Evolutionary conservation across 2,797 vertebrate genomes (phyloP).

Genomic region (Phataginus tricuspis): DNA sequence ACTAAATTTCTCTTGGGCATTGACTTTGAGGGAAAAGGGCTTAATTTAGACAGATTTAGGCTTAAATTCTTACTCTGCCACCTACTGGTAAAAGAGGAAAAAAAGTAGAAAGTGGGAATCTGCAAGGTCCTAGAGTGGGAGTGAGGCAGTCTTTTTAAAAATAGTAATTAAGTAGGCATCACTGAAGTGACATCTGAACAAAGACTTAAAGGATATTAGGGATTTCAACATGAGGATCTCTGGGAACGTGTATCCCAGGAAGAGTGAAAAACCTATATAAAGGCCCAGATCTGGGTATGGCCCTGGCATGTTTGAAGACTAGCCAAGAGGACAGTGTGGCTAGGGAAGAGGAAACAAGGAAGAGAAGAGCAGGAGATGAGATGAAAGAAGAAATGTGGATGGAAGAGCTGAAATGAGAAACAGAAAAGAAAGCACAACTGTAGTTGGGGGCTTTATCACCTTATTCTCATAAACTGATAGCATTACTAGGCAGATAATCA

Average conservation of each 20-base stretch:
- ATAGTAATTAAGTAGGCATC: neutral
- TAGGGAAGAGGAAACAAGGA: neutral
- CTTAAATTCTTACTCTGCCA: neutral
- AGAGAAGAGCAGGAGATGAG: neutral
- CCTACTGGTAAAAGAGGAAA: neutral
- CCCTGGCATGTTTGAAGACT: neutral
- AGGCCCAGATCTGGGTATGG: neutral
- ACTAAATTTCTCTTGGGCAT: neutral
- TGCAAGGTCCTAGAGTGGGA: neutral
- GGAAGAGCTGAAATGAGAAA: neutral
- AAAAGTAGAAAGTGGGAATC: neutral
- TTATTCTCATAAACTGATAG: neutral
- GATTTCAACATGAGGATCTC: neutral
- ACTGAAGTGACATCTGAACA: neutral
- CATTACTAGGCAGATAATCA: neutral
- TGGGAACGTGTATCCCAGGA: neutral
- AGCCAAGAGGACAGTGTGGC: neutral
- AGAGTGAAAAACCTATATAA: neutral
- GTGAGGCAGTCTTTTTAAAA: neutral
- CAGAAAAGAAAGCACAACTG: neutral
- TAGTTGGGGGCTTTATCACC: neutral
- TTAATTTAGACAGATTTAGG: neutral
- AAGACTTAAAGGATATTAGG: neutral
- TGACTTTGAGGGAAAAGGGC: neutral
- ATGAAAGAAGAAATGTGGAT: neutral